Evolutionary conservation across 2,113 vertebrate species (phyloP).

Genomic region (Gymnobelideus leadbeateri): DNA sequence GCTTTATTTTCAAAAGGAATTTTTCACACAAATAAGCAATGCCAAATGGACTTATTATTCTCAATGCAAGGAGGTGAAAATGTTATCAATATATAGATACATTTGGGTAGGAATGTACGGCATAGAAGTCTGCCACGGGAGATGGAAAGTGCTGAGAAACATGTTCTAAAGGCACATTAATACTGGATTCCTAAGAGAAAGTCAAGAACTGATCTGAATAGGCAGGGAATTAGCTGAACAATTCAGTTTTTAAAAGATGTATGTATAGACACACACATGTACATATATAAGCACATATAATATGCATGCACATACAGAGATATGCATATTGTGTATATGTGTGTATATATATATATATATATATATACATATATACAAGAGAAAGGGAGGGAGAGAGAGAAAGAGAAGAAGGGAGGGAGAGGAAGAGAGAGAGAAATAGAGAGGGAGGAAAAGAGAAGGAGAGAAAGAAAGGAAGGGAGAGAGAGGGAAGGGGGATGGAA

Average conservation of each 20-base stretch:
- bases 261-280: background rate
- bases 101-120: background rate
- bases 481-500: too few species aligned
- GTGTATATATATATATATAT: too few species aligned
- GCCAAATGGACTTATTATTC: background rate
- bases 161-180: background rate
- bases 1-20: background rate
- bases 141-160: background rate
- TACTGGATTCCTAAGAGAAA: background rate
- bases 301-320: too few species aligned
- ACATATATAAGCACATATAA: too few species aligned
- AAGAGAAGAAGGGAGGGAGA: too few species aligned
- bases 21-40: background rate
- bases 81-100: background rate
- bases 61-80: background rate
- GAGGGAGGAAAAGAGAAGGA: too few species aligned
- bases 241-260: background rate
- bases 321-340: too few species aligned
- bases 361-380: too few species aligned
- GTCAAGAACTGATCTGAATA: background rate
- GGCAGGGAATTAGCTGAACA: background rate
- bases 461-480: too few species aligned
- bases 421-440: too few species aligned
- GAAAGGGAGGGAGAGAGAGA: too few species aligned
- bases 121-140: background rate